Base-by-base conservation (phyloP, 2,888 invertebrate genomes). In the Drosophila mimica region DNA sequence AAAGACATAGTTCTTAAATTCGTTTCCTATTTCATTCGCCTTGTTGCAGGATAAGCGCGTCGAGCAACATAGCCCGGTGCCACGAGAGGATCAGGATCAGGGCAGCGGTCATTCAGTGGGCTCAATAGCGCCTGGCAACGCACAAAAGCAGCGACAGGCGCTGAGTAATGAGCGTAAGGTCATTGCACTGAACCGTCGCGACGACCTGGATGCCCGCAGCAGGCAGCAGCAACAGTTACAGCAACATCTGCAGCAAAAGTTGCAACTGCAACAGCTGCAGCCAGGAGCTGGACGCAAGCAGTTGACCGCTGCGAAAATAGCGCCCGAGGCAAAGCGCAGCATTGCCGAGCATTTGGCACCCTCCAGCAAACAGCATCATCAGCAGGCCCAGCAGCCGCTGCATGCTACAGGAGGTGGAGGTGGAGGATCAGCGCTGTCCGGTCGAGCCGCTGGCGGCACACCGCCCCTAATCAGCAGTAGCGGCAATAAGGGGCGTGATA, bases 321-420 rank as follows among this genome's bases (percentile, higher is more conserved):
- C 93, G 59, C 93, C 93, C 4, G 93, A 93, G 83, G 91, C 93
- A 30, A 93, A 93, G 76, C 90, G 92, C 51, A 91, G 87, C 31
- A 79, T 92, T 62, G 89, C 88, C 20, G 93, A 93, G 17, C 91
- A 92, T 74, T 76, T 91, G 74, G 82, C 79, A 7, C 71, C 86
- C 9, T 65, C 82, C 5, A 71, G 67, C 51, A 85, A 81, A 31
- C 83, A 84, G 31, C 81, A 79, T 38, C 76, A 76, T 3, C 74
- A 70, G 13, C 65, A 60, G 5, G 30, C 36, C 20, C 62, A 59
- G 31, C 53, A 9, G 20, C n/a, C 73, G 67, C n/a, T 70, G 71
- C 36, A 70, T 67, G 15, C 61, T 25, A 1, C 25, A 46, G 56
- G n/a, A 36, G 40, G 31, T 31, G 31, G 57, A 56, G 11, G 58